A percentile compares a stretch with the other conserved stretches of the same genome.
Conservation (phyloP, 2,113 vertebrate species). For the western clawed frog (Xenopus tropicalis) region DNA sequence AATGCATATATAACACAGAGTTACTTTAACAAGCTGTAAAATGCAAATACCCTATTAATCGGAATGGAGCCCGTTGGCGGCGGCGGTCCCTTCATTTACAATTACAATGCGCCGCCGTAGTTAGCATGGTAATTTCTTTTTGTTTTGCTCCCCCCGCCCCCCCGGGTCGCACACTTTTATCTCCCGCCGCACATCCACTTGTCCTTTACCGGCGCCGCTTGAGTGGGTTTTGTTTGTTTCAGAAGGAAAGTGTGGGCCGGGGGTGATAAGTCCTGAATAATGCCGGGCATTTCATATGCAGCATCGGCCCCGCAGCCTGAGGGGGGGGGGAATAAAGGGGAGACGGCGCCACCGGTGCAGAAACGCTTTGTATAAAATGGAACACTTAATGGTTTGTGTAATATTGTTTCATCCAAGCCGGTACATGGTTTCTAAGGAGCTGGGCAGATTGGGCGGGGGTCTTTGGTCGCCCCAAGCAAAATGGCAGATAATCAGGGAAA, state of each 20-base stretch:
- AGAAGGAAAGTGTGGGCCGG: neutral
- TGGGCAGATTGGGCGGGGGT: no score
- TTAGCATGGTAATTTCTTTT: neutral
- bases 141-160: neutral
- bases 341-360: no score
- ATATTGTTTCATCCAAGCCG: no score
- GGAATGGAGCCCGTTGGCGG: neutral
- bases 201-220: neutral
- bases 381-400: no score
- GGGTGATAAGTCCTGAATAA: neutral
- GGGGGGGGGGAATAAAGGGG: no score
- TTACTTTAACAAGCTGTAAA: neutral
- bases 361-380: no score
- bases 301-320: neutral
- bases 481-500: no score
- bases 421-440: no score
- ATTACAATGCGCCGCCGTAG: neutral
- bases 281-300: neutral
- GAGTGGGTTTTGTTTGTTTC: slow-evolving; percentile 9
- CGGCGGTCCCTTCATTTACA: neutral
- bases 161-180: neutral
- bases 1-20: no score
- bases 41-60: neutral
- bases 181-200: slow-evolving; percentile 10
- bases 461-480: no score